These are phyloP conservation scores for Paguma larvata DNA, from an alignment of 2,797 vertebrate genomes.

Conservation along the genomic window DNA sequence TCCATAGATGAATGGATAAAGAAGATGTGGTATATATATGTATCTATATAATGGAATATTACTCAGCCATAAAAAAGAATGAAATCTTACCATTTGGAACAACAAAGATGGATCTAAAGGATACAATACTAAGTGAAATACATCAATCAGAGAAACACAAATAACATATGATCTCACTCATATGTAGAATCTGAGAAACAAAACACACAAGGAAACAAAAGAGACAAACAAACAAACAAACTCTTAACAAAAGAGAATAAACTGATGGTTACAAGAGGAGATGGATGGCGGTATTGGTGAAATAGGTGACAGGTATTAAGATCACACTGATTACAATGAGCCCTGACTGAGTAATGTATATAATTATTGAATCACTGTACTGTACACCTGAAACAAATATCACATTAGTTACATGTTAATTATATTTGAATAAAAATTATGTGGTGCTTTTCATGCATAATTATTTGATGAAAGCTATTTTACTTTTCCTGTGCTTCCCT, in stretches of 20 bases:
- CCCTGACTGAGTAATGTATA: not conserved
- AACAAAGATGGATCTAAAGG: not conserved
- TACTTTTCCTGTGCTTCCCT: slow-evolving; percentile 18
- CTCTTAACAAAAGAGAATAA: not conserved
- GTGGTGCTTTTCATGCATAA: not conserved
- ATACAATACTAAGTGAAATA: not conserved
- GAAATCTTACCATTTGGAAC: not conserved
- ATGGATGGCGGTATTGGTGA: not conserved
- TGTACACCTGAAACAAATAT: not conserved
- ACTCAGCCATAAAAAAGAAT: not conserved
- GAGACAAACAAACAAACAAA: not conserved
- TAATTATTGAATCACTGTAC: not conserved
- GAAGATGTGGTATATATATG: not conserved
- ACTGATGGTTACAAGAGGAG: not conserved
- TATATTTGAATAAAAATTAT: not conserved
- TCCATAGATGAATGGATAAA: not conserved
- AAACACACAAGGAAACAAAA: not conserved
- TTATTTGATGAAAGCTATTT: slow-evolving; percentile 18
- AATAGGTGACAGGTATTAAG: not conserved
- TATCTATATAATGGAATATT: not conserved
- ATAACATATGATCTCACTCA: not conserved
- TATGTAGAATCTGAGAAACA: not conserved
- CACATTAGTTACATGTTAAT: not conserved
- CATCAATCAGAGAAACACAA: not conserved
- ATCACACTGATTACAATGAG: not conserved